Evolutionary conservation across 2,113 vertebrate genomes (phyloP).

Genomic region (Lichenostomus cassidix): DNA sequence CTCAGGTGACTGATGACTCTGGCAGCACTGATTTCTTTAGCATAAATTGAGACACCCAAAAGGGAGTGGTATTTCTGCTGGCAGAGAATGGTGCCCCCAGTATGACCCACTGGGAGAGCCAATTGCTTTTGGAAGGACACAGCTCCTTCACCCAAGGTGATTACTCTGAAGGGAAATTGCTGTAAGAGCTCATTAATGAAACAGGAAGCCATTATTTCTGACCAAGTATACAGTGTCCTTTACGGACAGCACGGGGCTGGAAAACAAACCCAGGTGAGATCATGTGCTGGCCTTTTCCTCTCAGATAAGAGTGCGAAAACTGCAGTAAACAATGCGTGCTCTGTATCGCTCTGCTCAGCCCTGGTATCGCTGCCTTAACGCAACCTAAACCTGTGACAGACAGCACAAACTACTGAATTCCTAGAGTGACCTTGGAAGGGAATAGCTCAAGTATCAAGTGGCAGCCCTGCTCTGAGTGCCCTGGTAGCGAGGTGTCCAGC

Average conservation of each 20-base stretch:
- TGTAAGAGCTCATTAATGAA: not conserved
- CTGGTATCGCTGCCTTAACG: rapidly evolving
- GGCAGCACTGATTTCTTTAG: not conserved
- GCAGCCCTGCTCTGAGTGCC: not conserved
- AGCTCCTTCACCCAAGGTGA: not conserved
- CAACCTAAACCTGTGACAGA: not conserved
- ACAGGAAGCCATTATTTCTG: not conserved
- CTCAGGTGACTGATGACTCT: not conserved
- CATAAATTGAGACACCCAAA: not conserved
- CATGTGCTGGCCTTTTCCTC: not conserved
- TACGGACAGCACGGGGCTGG: not conserved
- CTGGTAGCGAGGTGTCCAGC: too few relatives aligned
- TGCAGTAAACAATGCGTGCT: not conserved
- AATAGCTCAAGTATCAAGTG: not conserved
- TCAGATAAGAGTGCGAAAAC: not conserved
- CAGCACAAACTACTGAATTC: not conserved
- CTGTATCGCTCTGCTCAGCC: not conserved
- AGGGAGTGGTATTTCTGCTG: not conserved
- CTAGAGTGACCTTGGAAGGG: not conserved
- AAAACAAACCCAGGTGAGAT: not conserved
- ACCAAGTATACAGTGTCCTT: not conserved
- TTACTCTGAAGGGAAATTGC: not conserved
- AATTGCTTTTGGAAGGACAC: not conserved
- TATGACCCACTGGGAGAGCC: not conserved
- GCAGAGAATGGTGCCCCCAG: not conserved